Evolutionary conservation across 2,113 vertebrate species (phyloP).

Genomic region (Etheostoma spectabile): DNA sequence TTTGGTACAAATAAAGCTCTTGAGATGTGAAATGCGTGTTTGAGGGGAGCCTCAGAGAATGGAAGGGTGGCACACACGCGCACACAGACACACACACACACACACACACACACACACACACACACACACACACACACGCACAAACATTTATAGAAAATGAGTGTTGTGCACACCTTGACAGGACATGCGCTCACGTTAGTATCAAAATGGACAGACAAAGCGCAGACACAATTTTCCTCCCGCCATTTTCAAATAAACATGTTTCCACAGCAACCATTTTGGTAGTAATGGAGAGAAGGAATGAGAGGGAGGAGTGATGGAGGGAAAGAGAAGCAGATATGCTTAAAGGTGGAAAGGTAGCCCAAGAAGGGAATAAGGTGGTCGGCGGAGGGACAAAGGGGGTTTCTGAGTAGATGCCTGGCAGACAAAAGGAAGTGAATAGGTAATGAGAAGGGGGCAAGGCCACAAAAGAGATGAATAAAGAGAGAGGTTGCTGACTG

Average conservation of each 20-base stretch:
- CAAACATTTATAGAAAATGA: slow-evolving; percentile 21
- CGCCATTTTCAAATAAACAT: slow-evolving; percentile 73
- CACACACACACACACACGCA: too few relatives aligned
- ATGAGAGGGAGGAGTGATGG: slow-evolving; percentile 18
- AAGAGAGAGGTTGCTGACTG: slow-evolving; percentile 64
- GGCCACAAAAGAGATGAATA: slow-evolving; percentile 65
- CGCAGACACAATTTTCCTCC: slow-evolving; percentile 44
- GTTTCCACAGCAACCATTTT: slow-evolving; percentile 77
- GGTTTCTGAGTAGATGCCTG: slow-evolving; percentile 46
- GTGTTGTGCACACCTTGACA: slow-evolving; percentile 25
- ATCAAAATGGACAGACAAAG: slow-evolving; percentile 55
- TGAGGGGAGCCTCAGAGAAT: slow-evolving; percentile 64
- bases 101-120: background rate
- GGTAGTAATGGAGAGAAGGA: slow-evolving; percentile 40
- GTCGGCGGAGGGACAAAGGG: slow-evolving; percentile 32
- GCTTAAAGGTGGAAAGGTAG: slow-evolving; percentile 49
- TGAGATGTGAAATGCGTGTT: slow-evolving; percentile 68
- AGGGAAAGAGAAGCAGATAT: slow-evolving; percentile 29
- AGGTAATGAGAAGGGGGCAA: slow-evolving; percentile 42
- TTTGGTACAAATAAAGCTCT: slow-evolving; percentile 78
- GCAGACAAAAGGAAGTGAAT: slow-evolving; percentile 60
- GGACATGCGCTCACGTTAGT: background rate
- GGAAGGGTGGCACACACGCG: background rate
- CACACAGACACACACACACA: background rate
- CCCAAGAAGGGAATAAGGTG: slow-evolving; percentile 17